Base-by-base conservation (phyloP, 1,140 invertebrate genomes). In the Ooceraea biroi region DNA sequence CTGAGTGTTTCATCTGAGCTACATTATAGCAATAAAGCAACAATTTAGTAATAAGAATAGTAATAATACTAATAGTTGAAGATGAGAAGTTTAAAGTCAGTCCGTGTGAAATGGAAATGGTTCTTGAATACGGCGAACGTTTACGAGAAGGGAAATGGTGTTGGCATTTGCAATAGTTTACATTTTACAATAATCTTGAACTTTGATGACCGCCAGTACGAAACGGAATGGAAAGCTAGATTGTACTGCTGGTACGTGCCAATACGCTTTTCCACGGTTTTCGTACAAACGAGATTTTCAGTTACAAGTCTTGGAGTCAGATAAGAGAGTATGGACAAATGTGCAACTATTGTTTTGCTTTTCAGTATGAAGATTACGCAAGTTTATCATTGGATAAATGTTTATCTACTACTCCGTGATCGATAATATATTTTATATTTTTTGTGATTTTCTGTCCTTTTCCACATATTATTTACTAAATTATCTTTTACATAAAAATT, bases 141-240 rank as follows among this genome's bases (percentile, higher is more conserved):
- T 80, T 80, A 71, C 76, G 76, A 71, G 50, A 46, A 22, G 52
- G 76, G 36, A 80, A 71, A 69, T 22, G 52, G 25, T 22, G 55
- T 12, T 71, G 36, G 50, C 76, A 57, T 71, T 71, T 71, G 41
- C 50, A 80, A 30, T 46, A 27, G 76, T 69, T 80, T 71, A 80
- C 36, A 80, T 80, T 80, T 69, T 71, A 69, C 52, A 80, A 80
- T 80, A 80, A 80, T 71, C 76, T 80, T 69, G 50, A 80, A 80
- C 76, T 71, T 71, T 69, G 76, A 80, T 71, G 76, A 80, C 50
- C 76, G 65, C 41, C 50, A 71, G 36, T 27, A 36, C 2, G 44
- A 25, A 69, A 30, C 66, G 76, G 25, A 80, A 58, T 71, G 65
- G 63, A 27, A 78, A 69, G 63, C 63, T 69, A 71, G 76, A 80